Base-by-base conservation (phyloP, 2,888 invertebrate genomes). In the Lasioglossum oenotherae region DNA sequence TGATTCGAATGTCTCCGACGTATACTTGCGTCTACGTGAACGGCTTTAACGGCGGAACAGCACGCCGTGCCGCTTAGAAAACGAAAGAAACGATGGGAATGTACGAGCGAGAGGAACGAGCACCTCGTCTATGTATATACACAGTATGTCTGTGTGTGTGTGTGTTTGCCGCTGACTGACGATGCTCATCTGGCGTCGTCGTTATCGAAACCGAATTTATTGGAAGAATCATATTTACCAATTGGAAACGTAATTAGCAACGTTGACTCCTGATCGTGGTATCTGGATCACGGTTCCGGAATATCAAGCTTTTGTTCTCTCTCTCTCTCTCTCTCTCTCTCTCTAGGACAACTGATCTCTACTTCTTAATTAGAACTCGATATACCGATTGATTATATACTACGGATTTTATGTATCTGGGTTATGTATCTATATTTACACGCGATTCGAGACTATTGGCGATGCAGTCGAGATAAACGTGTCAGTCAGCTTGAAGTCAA, bases 1-100 rank as follows among this genome's bases (percentile, higher is more conserved):
- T 87, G 87, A 84, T 81, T 74, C 84, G 84, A 81, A 78, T 78
- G 87, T 87, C 78, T 81, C 81, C 86, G 86, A 82, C 72, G 27
- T 80, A 82, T 49, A 82, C 87, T 72, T 60, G 35, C 64, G 81
- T 64, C 53, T 72, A 79, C 60, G 77, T 64, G 87, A 71, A 87
- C 80, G 80, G 57, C 74, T 83, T 87, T 77, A 87, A 83, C 82
- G 76, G 78, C 44, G 31, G 49, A 35, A 49, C 49, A 57, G 67
- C 46, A 12, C 38, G 75, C n/a, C 69, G 79, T 19, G 75, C n/a
- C 69, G 79, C 23, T 41, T 72, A 16, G 76, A 57, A 44, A 57
- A 46, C 77, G 72, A 38, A n/a, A 31, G 27, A 27, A 76, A 76
- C 81, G 49, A 41, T 67, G n/a, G 41, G 19, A 74, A 23, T 53